Evolutionary conservation across 2,113 vertebrate genomes (phyloP), one percentile per base, ranked within the genome.

Genomic region (Phainopepla nitens): DNA sequence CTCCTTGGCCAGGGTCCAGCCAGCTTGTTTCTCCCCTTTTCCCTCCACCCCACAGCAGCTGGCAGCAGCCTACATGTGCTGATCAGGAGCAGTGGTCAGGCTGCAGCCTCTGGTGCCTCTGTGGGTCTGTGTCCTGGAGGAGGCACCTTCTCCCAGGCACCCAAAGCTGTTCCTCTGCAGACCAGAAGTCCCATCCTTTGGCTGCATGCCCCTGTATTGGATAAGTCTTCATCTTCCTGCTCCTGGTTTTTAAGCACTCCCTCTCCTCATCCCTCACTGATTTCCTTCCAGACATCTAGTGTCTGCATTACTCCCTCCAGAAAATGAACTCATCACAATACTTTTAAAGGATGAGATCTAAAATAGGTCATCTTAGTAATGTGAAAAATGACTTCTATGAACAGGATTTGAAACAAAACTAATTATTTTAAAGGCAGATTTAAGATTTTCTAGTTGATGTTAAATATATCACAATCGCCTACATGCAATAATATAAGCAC

Each of bases 1-100:
- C 79, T 93, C n/a, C 71, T 85, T 93, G 96, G 93, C 93, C 76
- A 35, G 33, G 49, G 24, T 89, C 92, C 94, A 93, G 66, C 44
- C 36, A 35, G 79, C 57, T 53, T 29, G 25, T 77, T 54, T 61
- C 31, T 31, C 56, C 14, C 4, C 33, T 73, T 80, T 39, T 72
- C 61, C 44, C 39, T 39, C 44, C 33, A 66, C 28, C 25, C 50
- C 1, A 2, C 50, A 54, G 45, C 95, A 96, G 87, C 95, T 93
- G 92, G 49, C 70, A 47, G 69, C 73, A 73, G 76, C 70, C 60
- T 66, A 21, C 29, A 33, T 73, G 70, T 84, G 86, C 61, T 1
- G 5, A 23, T 66, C 27, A 47, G 78, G 69, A 86, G 39, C 82
- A 87, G 82, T 33, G 54, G 49, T 18, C 42, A 3, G 50, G 25